Evolutionary conservation across 2,113 vertebrate genomes (phyloP).

Genomic region (Lagopus leucura): DNA sequence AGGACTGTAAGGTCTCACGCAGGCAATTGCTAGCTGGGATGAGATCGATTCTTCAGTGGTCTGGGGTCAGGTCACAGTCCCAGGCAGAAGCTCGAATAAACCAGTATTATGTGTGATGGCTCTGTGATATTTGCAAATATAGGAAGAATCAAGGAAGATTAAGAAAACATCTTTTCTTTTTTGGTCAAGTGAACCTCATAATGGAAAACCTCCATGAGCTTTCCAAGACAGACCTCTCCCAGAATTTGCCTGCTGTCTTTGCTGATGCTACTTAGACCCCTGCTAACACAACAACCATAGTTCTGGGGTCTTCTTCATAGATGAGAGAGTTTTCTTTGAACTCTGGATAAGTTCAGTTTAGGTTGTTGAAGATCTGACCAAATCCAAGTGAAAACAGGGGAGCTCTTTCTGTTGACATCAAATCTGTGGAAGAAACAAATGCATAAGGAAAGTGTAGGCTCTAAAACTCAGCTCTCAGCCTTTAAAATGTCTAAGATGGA

Average conservation of each 20-base stretch:
- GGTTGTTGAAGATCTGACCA: background rate
- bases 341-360: background rate
- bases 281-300: background rate
- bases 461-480: background rate
- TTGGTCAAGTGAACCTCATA: background rate
- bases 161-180: background rate
- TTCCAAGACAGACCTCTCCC: background rate
- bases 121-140: slow-evolving; percentile 7
- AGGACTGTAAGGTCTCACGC: slow-evolving; percentile 7
- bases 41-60: background rate
- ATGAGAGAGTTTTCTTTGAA: background rate
- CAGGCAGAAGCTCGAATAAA: background rate
- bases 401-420: background rate
- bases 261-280: background rate
- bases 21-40: background rate
- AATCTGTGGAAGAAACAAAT: background rate
- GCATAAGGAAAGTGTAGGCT: background rate
- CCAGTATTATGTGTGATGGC: background rate
- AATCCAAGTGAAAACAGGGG: background rate
- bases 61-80: slow-evolving; percentile 38
- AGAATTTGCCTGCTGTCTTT: background rate
- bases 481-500: background rate
- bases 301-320: background rate
- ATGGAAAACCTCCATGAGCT: accelerated
- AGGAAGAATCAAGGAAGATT: background rate